A percentile compares a stretch with the other conserved stretches of the same genome.
phyloP scores from a whole-genome alignment of 2,797 vertebrate genomes.

The Propithecus perrieri region DNA sequence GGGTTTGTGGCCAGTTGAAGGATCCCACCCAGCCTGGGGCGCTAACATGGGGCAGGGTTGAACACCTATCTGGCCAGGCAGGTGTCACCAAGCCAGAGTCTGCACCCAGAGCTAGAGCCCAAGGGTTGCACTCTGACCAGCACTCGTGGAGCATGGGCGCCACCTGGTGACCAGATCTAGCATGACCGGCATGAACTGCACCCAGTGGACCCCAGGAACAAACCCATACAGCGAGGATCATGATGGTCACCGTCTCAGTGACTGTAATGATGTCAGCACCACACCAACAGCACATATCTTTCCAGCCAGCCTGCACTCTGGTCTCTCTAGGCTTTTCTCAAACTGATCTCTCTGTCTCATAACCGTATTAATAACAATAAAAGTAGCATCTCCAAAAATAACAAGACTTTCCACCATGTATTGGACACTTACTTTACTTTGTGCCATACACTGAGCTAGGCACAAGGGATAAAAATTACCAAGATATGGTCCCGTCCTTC shows the following conservation, averaged over 20 bases:
- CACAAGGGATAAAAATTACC: neutral
- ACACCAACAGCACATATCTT: neutral
- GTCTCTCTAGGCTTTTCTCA: neutral
- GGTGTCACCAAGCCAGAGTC: neutral
- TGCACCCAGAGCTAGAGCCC: fast-evolving
- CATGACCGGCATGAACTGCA: neutral
- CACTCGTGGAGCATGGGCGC: neutral
- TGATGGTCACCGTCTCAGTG: fast-evolving
- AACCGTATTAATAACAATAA: neutral
- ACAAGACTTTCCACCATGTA: too few relatives aligned
- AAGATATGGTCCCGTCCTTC: neutral
- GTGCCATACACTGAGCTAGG: neutral
- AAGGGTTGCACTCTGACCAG: fast-evolving
- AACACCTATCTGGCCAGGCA: neutral
- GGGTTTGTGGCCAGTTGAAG: neutral
- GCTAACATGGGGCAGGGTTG: fast-evolving
- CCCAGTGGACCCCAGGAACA: neutral
- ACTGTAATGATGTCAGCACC: neutral
- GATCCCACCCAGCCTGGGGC: fast-evolving
- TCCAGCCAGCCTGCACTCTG: neutral
- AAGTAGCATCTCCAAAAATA: neutral
- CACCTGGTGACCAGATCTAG: slow-evolving; percentile 48
- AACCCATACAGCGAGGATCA: fast-evolving
- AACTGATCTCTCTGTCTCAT: neutral
- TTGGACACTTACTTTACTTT: neutral